phyloP scores from a whole-genome alignment of 1,140 invertebrate species.

The Drosophila obscura region DNA sequence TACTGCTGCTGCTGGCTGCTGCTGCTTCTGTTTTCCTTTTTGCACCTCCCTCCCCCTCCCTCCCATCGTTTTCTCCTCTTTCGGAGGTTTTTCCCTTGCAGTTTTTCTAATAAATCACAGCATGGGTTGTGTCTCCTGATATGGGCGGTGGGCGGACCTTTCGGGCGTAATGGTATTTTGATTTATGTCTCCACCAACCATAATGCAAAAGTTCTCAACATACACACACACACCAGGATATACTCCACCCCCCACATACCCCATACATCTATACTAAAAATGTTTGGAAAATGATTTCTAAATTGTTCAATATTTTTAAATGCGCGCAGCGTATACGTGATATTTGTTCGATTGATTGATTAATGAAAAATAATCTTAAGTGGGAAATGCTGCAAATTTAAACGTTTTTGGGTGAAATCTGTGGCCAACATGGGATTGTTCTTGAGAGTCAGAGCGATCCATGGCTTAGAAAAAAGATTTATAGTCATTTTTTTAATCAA shows the following conservation, averaged over 20 bases:
- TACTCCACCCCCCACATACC: constrained; percentile 7
- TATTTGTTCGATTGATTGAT: constrained; percentile 1
- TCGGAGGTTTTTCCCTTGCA: constrained; percentile 47
- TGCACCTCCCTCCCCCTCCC: constrained; percentile 8
- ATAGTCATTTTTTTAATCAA: too few relatives aligned
- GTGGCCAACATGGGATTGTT: not conserved
- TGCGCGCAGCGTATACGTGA: constrained; percentile 15
- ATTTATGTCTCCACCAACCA: constrained; percentile 77
- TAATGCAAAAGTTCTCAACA: constrained; percentile 78
- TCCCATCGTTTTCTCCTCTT: constrained; percentile 5
- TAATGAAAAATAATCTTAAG: not conserved
- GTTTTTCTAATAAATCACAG: constrained; percentile 83
- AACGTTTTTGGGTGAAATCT: not conserved
- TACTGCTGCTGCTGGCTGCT: constrained; percentile 49
- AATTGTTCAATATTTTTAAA: not conserved
- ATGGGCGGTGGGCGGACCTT: constrained; percentile 82
- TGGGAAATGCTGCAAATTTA: not conserved
- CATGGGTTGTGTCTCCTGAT: constrained; percentile 83
- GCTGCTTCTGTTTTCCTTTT: constrained; percentile 60
- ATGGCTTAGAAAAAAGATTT: too few relatives aligned
- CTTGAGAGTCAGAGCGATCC: not conserved
- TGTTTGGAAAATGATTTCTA: constrained; percentile 8
- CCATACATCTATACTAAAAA: constrained; percentile 4
- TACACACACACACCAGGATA: constrained; percentile 29
- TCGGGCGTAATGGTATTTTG: constrained; percentile 83